Evolutionary conservation across 2,888 invertebrate species (phyloP).

Genomic region (Gymnoscelis rufifasciata): DNA sequence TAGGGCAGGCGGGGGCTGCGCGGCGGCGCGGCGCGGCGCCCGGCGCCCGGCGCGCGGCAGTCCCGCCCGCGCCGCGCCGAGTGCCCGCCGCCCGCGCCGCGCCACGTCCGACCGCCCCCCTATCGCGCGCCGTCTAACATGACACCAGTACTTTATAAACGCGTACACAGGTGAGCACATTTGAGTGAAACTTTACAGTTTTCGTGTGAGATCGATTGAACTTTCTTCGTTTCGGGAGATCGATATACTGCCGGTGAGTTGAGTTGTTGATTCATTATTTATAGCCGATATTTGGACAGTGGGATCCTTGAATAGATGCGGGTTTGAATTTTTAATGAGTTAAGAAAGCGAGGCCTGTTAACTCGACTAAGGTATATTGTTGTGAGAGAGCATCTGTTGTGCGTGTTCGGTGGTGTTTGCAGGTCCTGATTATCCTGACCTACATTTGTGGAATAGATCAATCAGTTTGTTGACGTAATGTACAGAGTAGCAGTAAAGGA

Average conservation of each 20-base stretch:
- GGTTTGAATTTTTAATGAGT: conserved; percentile 33
- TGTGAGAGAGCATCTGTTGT: conserved; percentile 11
- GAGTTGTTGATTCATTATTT: conserved; percentile 51
- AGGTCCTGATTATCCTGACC: conserved; percentile 35
- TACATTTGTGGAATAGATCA: conserved; percentile 38
- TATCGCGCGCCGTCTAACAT: conserved; percentile 38
- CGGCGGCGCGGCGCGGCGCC: conserved; percentile 49
- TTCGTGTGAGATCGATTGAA: conserved; percentile 58
- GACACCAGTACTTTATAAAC: conserved; percentile 49
- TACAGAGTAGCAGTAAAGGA: conserved; percentile 11
- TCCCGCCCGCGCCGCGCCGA: conserved; percentile 19
- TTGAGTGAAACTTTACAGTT: conserved; percentile 51
- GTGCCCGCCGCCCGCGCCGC: conserved; percentile 27
- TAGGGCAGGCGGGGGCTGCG: conserved; percentile 62
- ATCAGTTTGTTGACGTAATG: conserved; percentile 28
- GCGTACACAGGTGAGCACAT: conserved; percentile 54
- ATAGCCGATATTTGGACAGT: conserved; percentile 46
- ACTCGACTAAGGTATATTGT: conserved; percentile 19
- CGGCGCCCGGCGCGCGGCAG: conserved; percentile 18
- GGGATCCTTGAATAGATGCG: conserved; percentile 41
- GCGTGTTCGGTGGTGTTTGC: conserved; percentile 3
- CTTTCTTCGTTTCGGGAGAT: conserved; percentile 46
- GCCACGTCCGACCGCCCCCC: conserved; percentile 27
- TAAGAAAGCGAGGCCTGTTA: conserved; percentile 22
- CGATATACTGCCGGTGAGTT: conserved; percentile 57